Conservation (phyloP, 2,797 vertebrate genomes). For the Cynopterus sphinx region DNA sequence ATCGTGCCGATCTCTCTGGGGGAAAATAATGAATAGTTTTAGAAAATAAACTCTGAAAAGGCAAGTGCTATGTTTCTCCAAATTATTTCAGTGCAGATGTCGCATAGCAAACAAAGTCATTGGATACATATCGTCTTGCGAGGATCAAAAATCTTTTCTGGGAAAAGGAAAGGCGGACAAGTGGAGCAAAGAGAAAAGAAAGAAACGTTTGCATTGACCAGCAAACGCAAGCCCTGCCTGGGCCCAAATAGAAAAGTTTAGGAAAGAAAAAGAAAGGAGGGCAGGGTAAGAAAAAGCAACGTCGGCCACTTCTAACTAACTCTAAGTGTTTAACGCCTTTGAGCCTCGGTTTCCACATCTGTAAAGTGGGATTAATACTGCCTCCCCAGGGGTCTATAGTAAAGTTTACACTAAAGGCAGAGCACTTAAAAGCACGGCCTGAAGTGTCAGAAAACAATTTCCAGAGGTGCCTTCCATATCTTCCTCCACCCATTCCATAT, state of each 20-base stretch:
- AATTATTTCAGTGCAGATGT: background rate
- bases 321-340: background rate
- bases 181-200: background rate
- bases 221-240: background rate
- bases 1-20: slow-evolving; percentile 94
- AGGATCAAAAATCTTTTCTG: background rate
- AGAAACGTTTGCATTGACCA: background rate
- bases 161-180: background rate
- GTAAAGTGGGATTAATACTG: background rate
- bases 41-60: slow-evolving; percentile 25
- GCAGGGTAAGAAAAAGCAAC: background rate
- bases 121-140: background rate
- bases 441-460: background rate
- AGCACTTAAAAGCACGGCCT: background rate
- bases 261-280: background rate
- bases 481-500: background rate
- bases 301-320: background rate
- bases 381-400: background rate
- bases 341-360: background rate
- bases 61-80: background rate
- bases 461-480: background rate
- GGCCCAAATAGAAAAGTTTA: background rate
- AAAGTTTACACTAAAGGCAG: background rate
- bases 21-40: background rate
- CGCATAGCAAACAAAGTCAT: background rate